These are phyloP conservation scores for Pseudochirops cupreus DNA, from an alignment of 2,797 vertebrate species.

Conservation along the genomic window DNA sequence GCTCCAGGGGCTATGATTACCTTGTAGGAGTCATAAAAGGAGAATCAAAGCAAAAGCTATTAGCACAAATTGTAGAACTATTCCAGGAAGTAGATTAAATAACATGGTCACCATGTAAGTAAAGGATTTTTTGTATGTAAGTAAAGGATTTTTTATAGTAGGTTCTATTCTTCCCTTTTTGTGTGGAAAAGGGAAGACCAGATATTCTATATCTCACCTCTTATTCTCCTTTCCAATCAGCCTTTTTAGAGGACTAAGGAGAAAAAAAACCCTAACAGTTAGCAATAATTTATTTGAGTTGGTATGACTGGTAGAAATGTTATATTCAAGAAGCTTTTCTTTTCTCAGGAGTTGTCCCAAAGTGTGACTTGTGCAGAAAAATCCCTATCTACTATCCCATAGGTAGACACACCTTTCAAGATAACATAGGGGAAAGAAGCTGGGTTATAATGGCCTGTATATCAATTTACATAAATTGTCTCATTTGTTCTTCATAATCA, in stretches of 20 bases:
- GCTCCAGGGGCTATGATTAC: neutral
- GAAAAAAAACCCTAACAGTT: neutral
- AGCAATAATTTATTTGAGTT: neutral
- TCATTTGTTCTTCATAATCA: neutral
- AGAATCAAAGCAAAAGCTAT: neutral
- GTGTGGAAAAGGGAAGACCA: neutral
- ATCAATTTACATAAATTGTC: neutral
- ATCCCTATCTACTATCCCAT: neutral
- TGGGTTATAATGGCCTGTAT: neutral
- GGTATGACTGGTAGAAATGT: neutral
- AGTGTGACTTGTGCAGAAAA: neutral
- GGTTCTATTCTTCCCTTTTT: neutral
- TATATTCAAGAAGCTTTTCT: neutral
- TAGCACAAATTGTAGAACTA: neutral
- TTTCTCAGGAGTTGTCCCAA: neutral
- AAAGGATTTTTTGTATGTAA: neutral
- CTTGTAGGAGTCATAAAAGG: neutral
- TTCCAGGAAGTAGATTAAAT: neutral
- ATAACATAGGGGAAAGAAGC: neutral
- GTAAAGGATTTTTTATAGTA: neutral
- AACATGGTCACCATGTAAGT: neutral
- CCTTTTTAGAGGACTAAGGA: neutral
- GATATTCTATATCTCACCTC: neutral
- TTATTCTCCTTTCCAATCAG: neutral
- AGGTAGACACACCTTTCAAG: neutral